These are phyloP conservation scores for Aselliscus stoliczkanus DNA, from an alignment of 2,797 vertebrate species.

Conservation along the genomic window DNA sequence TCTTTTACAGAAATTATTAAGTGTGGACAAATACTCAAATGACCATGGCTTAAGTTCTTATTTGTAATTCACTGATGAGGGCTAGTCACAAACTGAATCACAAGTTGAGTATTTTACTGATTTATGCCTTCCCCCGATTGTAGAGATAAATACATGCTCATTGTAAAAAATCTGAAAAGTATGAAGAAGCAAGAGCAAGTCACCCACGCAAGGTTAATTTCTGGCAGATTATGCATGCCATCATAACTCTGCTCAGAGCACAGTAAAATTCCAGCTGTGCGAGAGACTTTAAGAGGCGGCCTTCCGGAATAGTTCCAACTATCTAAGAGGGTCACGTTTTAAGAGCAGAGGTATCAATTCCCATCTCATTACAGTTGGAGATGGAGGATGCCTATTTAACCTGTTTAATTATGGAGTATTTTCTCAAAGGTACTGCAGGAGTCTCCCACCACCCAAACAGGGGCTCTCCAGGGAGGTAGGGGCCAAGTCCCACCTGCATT, in stretches of 20 bases:
- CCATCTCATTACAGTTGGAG: not conserved
- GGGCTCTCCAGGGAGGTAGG: not conserved
- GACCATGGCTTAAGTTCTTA: not conserved
- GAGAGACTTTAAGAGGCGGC: not conserved
- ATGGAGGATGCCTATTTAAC: not conserved
- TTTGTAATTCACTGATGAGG: not conserved
- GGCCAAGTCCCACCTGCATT: not conserved
- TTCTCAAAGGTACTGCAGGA: not conserved
- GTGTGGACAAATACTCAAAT: not conserved
- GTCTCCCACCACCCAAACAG: not conserved
- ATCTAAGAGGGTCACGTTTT: not conserved
- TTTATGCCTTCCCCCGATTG: not conserved
- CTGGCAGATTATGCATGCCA: not conserved
- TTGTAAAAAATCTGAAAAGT: slow-evolving; percentile 4
- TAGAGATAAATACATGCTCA: not conserved
- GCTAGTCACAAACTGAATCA: not conserved
- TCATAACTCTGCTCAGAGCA: not conserved
- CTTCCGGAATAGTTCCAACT: slow-evolving; percentile 26
- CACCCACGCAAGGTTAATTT: slow-evolving; percentile 24
- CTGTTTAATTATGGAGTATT: not conserved
- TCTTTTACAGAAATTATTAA: not conserved
- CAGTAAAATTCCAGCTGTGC: slow-evolving; percentile 22
- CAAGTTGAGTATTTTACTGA: slow-evolving; percentile 36
- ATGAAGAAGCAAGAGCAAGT: slow-evolving; percentile 42
- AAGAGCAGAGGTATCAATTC: not conserved